Percentiles rank a stretch among this genome's conserved stretches.
Conservation (phyloP, 2,888 invertebrate species). For the Doris montereyensis region DNA sequence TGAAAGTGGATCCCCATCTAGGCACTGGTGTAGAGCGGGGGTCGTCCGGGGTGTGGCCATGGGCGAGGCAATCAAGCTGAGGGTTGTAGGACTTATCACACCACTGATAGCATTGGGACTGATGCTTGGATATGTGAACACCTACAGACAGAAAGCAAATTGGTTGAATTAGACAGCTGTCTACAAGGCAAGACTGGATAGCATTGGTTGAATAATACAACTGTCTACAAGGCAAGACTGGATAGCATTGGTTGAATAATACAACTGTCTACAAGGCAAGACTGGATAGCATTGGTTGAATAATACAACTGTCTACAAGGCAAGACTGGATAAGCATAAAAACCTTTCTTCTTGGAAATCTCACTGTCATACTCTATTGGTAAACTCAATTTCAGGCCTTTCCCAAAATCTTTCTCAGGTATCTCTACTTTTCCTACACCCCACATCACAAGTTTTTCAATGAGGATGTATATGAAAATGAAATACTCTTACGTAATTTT, state of each 20-base stretch:
- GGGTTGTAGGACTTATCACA: slow-evolving; percentile 89
- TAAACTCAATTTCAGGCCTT: background rate
- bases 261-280: background rate
- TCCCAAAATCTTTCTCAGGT: too few species aligned
- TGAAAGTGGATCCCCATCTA: slow-evolving; percentile 91
- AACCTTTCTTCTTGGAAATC: background rate
- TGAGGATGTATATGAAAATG: too few species aligned
- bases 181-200: too few species aligned
- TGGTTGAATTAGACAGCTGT: too few species aligned
- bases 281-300: background rate
- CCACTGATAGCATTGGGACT: slow-evolving; percentile 87
- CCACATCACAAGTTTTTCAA: too few species aligned
- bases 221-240: too few species aligned
- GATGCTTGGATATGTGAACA: slow-evolving; percentile 92
- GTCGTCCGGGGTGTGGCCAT: slow-evolving; percentile 81
- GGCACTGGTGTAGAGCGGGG: slow-evolving; percentile 77
- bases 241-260: background rate
- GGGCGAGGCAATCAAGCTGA: slow-evolving; percentile 85
- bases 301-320: background rate
- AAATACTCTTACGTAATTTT: too few species aligned
- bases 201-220: too few species aligned
- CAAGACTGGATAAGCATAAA: background rate
- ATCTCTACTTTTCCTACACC: too few species aligned
- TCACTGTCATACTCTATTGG: background rate
- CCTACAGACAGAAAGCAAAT: slow-evolving; percentile 76